Evolutionary conservation across 2,113 vertebrate species (phyloP).

Genomic region (Propithecus coquereli): DNA sequence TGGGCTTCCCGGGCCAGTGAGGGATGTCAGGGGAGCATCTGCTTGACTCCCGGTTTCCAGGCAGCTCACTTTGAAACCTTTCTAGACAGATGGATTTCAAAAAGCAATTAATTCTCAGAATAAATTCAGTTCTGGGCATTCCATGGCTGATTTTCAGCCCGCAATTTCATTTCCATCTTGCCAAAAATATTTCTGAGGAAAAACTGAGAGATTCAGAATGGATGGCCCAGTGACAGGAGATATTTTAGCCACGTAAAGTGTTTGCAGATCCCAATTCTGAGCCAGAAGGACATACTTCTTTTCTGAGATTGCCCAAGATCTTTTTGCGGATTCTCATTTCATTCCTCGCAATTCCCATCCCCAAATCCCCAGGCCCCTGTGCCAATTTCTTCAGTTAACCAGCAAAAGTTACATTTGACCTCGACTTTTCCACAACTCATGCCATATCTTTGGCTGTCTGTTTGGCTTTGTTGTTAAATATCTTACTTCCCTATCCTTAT

Average conservation of each 20-base stretch:
- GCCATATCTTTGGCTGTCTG: background rate
- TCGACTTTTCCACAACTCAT: background rate
- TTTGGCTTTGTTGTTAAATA: background rate
- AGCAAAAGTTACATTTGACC: background rate
- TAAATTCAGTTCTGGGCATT: constrained; percentile 6
- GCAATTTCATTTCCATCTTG: background rate
- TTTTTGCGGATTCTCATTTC: background rate
- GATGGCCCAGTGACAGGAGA: background rate
- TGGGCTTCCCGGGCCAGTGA: background rate
- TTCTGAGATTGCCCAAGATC: background rate
- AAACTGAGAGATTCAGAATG: background rate
- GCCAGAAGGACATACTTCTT: background rate
- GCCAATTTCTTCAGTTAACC: background rate
- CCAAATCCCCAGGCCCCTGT: background rate
- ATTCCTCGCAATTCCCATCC: background rate
- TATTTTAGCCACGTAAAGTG: background rate
- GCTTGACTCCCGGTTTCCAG: background rate
- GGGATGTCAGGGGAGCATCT: background rate
- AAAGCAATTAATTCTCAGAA: constrained; percentile 24
- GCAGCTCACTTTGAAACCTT: background rate
- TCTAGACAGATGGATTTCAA: background rate
- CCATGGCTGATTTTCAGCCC: background rate
- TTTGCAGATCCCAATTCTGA: background rate
- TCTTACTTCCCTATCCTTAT: background rate
- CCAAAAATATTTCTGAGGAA: constrained; percentile 25